phyloP scores from a whole-genome alignment of 2,888 invertebrate genomes.

The Leucozona laternaria region DNA sequence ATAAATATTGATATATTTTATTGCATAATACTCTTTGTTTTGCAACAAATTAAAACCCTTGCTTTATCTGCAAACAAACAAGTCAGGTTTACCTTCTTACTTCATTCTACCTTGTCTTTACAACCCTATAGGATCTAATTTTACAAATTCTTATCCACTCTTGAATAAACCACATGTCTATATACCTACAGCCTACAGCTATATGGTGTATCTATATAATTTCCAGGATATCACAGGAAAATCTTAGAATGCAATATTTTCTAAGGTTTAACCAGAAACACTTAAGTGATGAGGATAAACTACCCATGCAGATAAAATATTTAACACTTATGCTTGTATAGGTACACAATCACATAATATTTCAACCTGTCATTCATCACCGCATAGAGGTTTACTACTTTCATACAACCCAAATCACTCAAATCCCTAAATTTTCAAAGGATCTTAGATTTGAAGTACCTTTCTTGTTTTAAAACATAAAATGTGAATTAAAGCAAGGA shows the following conservation, averaged over 20 bases:
- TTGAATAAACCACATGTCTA: neutral
- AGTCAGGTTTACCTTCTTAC: neutral
- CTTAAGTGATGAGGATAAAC: constrained; percentile 16
- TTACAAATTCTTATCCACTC: constrained; percentile 4
- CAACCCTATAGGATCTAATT: neutral
- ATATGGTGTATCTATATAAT: constrained; percentile 1
- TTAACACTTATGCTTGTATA: neutral
- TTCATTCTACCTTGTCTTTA: neutral
- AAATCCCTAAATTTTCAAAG: constrained; percentile 4
- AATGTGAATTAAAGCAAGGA: neutral
- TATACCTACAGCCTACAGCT: neutral
- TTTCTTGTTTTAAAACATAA: neutral
- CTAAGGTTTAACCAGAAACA: neutral
- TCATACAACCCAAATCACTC: constrained; percentile 1
- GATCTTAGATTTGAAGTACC: neutral
- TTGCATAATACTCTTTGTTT: neutral
- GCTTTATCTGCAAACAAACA: neutral
- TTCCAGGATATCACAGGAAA: neutral
- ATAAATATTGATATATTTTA: neutral
- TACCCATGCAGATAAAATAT: constrained; percentile 12
- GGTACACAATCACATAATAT: neutral
- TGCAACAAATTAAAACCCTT: neutral
- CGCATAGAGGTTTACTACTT: neutral
- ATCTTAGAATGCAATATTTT: neutral
- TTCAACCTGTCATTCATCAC: constrained; percentile 11